Conservation (phyloP, 1,140 invertebrate species). For the Telenomus remus region DNA sequence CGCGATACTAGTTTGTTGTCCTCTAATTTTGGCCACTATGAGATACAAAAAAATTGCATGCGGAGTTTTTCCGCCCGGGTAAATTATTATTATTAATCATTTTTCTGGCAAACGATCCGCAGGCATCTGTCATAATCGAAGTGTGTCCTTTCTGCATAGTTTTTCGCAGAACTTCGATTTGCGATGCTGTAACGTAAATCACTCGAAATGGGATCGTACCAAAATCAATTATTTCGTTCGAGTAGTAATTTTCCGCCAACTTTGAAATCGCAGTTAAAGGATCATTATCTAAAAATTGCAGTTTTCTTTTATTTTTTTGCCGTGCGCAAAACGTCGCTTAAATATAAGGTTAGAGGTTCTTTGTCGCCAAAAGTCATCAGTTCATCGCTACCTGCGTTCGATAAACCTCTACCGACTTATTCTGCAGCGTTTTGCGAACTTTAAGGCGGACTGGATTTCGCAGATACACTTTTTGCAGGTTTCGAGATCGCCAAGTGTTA, state of each 20-base stretch:
- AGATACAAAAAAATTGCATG: neutral
- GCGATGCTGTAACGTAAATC: neutral
- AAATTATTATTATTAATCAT: too few relatives aligned
- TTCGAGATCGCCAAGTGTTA: neutral
- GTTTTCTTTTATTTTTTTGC: neutral
- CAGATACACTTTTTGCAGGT: neutral
- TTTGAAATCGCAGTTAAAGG: neutral
- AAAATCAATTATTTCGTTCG: neutral
- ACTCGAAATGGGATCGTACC: neutral
- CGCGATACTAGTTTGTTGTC: slow-evolving; percentile 1
- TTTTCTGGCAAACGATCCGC: too few relatives aligned
- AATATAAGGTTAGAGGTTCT: neutral
- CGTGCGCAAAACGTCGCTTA: neutral
- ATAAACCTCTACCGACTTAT: neutral
- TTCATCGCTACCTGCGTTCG: neutral
- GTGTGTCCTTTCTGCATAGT: too few relatives aligned
- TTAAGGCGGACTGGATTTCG: neutral
- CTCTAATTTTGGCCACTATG: neutral
- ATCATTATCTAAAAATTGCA: neutral
- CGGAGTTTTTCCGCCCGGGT: too few relatives aligned
- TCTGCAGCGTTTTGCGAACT: neutral
- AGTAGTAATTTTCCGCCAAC: neutral
- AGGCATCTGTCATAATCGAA: too few relatives aligned
- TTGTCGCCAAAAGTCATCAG: neutral
- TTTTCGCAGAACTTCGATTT: too few relatives aligned